Conservation (phyloP, 2,888 invertebrate species). For the Pyrrhopygopsis socrates region DNA sequence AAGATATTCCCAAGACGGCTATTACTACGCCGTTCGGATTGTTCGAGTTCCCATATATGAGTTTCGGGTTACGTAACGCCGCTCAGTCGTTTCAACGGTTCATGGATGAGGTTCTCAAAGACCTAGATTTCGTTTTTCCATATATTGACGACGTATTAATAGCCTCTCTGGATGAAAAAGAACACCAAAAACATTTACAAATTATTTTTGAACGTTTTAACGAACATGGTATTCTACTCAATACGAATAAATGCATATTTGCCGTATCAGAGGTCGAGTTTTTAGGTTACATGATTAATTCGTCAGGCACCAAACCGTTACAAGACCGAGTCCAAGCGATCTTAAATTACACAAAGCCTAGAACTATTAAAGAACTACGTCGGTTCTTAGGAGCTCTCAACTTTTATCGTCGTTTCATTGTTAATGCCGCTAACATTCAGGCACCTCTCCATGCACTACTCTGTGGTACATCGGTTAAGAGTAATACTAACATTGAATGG, state of each 20-base stretch:
- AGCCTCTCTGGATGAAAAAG: conserved; percentile 61
- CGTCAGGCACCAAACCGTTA: neutral
- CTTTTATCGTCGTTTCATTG: too few relatives aligned
- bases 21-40: neutral
- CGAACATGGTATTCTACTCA: neutral
- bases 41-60: conserved; percentile 84
- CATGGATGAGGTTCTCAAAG: conserved; percentile 6
- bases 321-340: too few relatives aligned
- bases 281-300: neutral
- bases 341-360: too few relatives aligned
- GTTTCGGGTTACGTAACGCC: conserved; percentile 89
- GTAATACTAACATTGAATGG: conserved; percentile 29
- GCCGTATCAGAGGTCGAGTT: neutral
- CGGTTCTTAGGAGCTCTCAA: too few relatives aligned
- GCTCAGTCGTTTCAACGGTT: conserved; percentile 57
- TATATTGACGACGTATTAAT: conserved; percentile 87
- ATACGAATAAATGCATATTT: conserved; percentile 3
- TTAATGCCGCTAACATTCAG: too few relatives aligned
- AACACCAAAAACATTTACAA: conserved; percentile 8
- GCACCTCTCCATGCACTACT: too few relatives aligned
- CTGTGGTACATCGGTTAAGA: neutral
- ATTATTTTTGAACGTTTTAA: conserved; percentile 9
- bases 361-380: too few relatives aligned
- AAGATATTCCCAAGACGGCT: too few relatives aligned
- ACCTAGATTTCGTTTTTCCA: conserved; percentile 19